Conservation (phyloP, 2,797 vertebrate species). For the Fringilla coelebs region DNA sequence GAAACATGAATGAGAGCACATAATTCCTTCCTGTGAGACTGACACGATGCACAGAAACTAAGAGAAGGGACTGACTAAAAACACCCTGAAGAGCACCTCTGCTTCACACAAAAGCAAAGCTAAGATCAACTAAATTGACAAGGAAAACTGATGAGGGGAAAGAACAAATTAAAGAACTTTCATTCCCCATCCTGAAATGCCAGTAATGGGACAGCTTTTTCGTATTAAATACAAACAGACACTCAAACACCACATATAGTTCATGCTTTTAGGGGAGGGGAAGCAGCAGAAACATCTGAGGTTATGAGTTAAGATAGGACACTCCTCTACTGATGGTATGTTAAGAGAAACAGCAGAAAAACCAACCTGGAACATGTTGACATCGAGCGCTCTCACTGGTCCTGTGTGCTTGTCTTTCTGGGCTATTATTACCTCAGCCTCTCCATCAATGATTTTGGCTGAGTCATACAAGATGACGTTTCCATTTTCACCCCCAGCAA, state of each 20-base stretch:
- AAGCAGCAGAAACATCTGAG: neutral
- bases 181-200: neutral
- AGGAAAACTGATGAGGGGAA: neutral
- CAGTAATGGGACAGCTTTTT: neutral
- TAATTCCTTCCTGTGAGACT: neutral
- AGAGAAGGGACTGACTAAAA: neutral
- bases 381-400: constrained; percentile 90
- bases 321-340: rapidly evolving
- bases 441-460: constrained; percentile 87
- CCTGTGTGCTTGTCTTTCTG: constrained; percentile 91
- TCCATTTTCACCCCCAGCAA: constrained; percentile 95
- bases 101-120: neutral
- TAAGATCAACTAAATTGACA: neutral
- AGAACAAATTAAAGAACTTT: neutral
- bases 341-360: neutral
- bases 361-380: constrained; percentile 93
- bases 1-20: rapidly evolving
- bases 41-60: rapidly evolving
- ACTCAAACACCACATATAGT: neutral
- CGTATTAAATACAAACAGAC: neutral
- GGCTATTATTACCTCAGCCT: constrained; percentile 85
- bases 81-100: neutral
- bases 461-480: constrained; percentile 93
- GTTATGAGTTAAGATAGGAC: neutral
- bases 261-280: neutral